phyloP scores from a whole-genome alignment of 1,140 invertebrate genomes.

The Drosophila pallidifrons region DNA sequence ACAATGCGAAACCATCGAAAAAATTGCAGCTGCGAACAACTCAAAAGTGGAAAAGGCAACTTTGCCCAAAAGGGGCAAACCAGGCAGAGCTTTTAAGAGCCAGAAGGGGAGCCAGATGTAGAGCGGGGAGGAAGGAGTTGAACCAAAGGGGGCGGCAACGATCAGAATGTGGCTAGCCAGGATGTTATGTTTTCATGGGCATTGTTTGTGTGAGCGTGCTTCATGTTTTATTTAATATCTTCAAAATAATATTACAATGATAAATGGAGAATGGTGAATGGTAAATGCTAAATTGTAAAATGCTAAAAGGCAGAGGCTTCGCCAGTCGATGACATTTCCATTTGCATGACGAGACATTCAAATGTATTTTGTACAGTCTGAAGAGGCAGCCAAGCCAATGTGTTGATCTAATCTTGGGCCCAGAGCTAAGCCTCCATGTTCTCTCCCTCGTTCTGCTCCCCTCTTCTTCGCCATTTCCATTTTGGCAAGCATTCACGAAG shows the following conservation, averaged over 20 bases:
- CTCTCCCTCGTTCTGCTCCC: not conserved
- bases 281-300: not conserved
- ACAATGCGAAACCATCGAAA: conserved; percentile 42
- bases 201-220: conserved; percentile 34
- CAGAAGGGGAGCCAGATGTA: not conserved
- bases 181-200: conserved; percentile 9
- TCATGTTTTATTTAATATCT: conserved; percentile 76
- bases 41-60: conserved; percentile 75
- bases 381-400: conserved; percentile 8
- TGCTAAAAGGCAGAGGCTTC: conserved; percentile 10
- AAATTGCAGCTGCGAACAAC: conserved; percentile 57
- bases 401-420: conserved; percentile 31
- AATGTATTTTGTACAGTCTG: conserved; percentile 39
- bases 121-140: not conserved
- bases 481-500: conserved; percentile 38
- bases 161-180: conserved; percentile 4
- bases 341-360: conserved; percentile 70
- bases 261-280: conserved; percentile 26
- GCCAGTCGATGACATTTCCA: conserved; percentile 54
- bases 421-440: conserved; percentile 5
- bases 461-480: not conserved
- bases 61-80: conserved; percentile 61
- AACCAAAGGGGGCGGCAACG: not conserved
- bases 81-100: conserved; percentile 2
- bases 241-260: conserved; percentile 75